Evolutionary conservation across 2,888 invertebrate genomes (phyloP).

Genomic region (Tinea pellionella): DNA sequence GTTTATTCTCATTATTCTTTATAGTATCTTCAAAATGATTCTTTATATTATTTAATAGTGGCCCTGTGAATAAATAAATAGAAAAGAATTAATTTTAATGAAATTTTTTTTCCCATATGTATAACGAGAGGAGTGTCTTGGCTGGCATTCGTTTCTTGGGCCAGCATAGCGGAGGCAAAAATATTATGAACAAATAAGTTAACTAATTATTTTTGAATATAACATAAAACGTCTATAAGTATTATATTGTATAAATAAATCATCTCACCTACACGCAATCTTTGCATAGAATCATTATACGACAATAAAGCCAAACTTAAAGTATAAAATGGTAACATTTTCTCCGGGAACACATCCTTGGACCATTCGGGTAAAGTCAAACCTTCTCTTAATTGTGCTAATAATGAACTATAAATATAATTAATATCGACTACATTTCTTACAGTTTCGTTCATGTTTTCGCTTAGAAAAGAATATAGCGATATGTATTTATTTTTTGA

Average conservation of each 20-base stretch:
- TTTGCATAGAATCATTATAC: slow-evolving; percentile 76
- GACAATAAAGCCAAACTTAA: slow-evolving; percentile 77
- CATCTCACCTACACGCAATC: slow-evolving; percentile 77
- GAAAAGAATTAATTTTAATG: too few relatives aligned
- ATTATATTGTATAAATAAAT: too few relatives aligned
- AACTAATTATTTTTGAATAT: too few relatives aligned
- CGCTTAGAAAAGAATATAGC: slow-evolving; percentile 72
- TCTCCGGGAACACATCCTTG: slow-evolving; percentile 73
- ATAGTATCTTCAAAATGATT: slow-evolving; percentile 69
- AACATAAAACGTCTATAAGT: too few relatives aligned
- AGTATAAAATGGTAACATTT: slow-evolving; percentile 75
- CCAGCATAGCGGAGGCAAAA: too few relatives aligned
- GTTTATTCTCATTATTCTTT: slow-evolving; percentile 46
- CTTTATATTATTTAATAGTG: slow-evolving; percentile 76
- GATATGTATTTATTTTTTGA: slow-evolving; percentile 65
- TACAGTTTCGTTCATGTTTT: slow-evolving; percentile 53
- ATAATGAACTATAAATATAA: slow-evolving; percentile 76
- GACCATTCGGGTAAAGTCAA: slow-evolving; percentile 82
- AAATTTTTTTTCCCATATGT: too few relatives aligned
- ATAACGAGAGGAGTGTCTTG: too few relatives aligned
- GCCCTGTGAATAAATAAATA: slow-evolving; percentile 50
- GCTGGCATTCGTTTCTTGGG: too few relatives aligned
- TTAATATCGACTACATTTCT: slow-evolving; percentile 74
- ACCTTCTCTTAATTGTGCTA: slow-evolving; percentile 72
- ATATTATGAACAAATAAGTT: too few relatives aligned